Conservation (phyloP, 2,797 vertebrate genomes). For the Netta rufina region DNA sequence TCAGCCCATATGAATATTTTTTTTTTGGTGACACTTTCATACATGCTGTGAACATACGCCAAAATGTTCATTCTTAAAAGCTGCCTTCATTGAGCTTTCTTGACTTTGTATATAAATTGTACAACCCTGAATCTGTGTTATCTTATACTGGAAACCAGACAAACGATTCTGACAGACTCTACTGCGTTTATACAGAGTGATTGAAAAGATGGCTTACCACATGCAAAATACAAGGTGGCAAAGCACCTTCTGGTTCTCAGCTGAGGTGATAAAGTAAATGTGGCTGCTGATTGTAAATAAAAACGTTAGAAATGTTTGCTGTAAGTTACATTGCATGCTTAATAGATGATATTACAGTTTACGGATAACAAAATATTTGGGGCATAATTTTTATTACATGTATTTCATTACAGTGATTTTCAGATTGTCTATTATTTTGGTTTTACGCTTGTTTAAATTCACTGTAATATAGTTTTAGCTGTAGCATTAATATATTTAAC, state of each 20-base stretch:
- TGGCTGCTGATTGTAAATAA: conserved; percentile 21
- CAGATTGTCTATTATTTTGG: background rate
- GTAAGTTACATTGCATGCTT: background rate
- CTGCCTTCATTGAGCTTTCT: conserved; percentile 46
- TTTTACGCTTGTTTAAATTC: background rate
- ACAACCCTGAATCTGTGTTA: background rate
- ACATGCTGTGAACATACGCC: conserved; percentile 12
- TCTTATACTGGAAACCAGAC: conserved; percentile 39
- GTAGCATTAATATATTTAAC: background rate
- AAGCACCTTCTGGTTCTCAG: background rate
- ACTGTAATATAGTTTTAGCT: background rate
- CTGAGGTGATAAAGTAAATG: background rate
- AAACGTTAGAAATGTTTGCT: background rate
- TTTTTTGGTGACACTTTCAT: background rate
- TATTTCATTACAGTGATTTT: conserved; percentile 29
- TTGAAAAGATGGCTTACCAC: background rate
- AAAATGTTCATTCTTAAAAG: conserved; percentile 43
- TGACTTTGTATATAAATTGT: conserved; percentile 5
- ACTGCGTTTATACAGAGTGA: background rate
- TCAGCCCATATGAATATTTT: background rate
- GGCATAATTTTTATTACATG: background rate
- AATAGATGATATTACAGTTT: background rate
- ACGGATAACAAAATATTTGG: background rate
- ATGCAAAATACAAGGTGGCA: background rate
- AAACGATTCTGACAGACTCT: background rate